phyloP scores from a whole-genome alignment of 2,888 invertebrate species.

The Hoplodrina ambigua region DNA sequence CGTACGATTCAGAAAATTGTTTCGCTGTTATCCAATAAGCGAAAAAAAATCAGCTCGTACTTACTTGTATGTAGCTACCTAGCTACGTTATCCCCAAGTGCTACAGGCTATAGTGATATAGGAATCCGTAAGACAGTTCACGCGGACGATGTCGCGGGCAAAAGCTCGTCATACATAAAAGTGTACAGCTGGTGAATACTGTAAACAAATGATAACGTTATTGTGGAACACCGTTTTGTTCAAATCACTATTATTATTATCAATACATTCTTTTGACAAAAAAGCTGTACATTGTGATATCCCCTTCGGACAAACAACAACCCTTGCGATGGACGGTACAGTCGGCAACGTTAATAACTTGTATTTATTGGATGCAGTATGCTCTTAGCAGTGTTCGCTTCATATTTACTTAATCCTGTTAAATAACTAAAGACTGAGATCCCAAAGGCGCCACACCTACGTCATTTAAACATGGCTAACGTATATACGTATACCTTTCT shows the following conservation, averaged over 20 bases:
- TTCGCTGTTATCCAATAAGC: no score
- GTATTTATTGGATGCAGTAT: neutral
- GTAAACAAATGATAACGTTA: neutral
- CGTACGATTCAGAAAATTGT: no score
- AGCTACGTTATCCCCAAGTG: no score
- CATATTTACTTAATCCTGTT: neutral
- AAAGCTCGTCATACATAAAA: no score
- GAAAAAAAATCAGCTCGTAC: no score
- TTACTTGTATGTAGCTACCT: no score
- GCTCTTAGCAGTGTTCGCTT: neutral
- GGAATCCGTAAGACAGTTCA: no score
- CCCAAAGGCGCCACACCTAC: no score
- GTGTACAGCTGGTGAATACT: neutral
- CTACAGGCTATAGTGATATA: no score
- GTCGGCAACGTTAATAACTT: slow-evolving; percentile 14
- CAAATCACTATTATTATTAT: slow-evolving; percentile 33
- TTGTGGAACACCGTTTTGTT: slow-evolving; percentile 11
- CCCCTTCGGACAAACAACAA: slow-evolving; percentile 21
- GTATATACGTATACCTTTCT: no score
- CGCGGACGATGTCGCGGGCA: no score
- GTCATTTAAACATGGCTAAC: no score
- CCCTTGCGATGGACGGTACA: slow-evolving; percentile 39
- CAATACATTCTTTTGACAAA: neutral
- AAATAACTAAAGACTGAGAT: neutral
- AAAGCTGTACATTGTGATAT: slow-evolving; percentile 1